A percentile compares a stretch with the other conserved stretches of the same genome.
phyloP scores from a whole-genome alignment of 1,140 invertebrate species.

The Cheumatopsyche charites region DNA sequence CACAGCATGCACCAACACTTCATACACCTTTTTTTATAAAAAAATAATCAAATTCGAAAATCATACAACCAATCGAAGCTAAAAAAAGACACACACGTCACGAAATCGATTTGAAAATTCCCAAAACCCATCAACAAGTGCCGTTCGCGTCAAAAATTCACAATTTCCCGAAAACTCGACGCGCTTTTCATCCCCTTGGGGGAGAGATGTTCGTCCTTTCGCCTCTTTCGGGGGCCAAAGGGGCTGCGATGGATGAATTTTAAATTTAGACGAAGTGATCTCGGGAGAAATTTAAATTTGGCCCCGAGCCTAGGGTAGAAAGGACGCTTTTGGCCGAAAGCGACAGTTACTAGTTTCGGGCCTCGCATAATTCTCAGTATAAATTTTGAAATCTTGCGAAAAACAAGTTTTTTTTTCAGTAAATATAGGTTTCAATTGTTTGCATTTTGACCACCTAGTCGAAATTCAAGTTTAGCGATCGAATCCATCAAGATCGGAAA shows the following conservation, averaged over 20 bases:
- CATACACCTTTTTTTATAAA: no score
- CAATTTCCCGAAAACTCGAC: background rate
- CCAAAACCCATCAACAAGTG: background rate
- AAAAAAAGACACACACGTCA: no score
- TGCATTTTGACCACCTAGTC: no score
- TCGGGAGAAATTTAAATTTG: slow-evolving; percentile 46
- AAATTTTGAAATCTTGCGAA: background rate
- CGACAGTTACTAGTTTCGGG: background rate
- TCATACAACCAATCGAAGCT: no score
- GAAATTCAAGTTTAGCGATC: no score
- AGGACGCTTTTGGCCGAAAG: background rate
- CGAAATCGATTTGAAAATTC: no score
- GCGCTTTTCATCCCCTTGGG: background rate
- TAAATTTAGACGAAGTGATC: slow-evolving; percentile 44
- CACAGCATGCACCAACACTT: no score
- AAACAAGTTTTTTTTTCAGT: no score
- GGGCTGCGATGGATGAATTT: slow-evolving; percentile 38
- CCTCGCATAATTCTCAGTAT: no score
- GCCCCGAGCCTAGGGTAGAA: background rate
- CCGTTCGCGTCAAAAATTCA: slow-evolving; percentile 1
- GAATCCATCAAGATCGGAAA: no score
- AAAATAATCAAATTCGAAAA: no score
- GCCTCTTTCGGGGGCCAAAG: background rate
- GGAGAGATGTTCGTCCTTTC: background rate
- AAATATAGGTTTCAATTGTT: no score